Base-by-base conservation (phyloP, 2,797 vertebrate species). In the Acrocephalus scirpaceus region DNA sequence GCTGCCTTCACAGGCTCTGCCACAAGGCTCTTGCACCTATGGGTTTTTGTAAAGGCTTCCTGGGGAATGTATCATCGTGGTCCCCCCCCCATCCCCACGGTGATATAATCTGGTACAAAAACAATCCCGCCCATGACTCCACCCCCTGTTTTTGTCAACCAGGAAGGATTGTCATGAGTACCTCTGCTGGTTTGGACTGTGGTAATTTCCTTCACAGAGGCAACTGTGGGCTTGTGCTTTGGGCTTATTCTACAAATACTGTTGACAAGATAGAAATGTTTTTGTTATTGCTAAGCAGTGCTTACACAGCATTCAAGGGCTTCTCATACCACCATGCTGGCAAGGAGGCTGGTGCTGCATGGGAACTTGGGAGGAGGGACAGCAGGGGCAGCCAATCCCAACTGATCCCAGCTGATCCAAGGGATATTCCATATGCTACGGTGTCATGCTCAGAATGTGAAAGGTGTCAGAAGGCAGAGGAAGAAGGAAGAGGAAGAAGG, bases 11-110 rank as follows among this genome's bases (percentile, higher is more conserved):
- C 38, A 40, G 0, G 3, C 29, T 15, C 7, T 78, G 22, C 50
- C 29, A 21, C 23, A 15, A 32, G 21, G 17, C 26, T 86, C 54
- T 40, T 2, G 23, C 38, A n/a, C 12, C 10, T 5, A 3, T 0
- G 34, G 97, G 98, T 99, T 99, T 99, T 99, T 99, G 99, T 99
- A 99, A 99, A 96, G 97, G 96, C 82, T 30, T 93, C 95, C 88
- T 92, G 93, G 98, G 76, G 72, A 83, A 77, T 98, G 97, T 98
- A 98, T 98, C 99, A 99, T 97, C 54, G 99, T 99, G 99, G 8
- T 16, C 42, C 65, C 97, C 98, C 65, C 36, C 40, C 57, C 98
- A 98, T 98, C 98, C 98, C 98, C 99, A 99, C 99, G 93, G 97
- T 96, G 98, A 97, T 98, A 98, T 95, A 98, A 7, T 86, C 90